These are phyloP conservation scores for Pholis gunnellus DNA, from an alignment of 2,113 vertebrate genomes.

Conservation along the genomic window DNA sequence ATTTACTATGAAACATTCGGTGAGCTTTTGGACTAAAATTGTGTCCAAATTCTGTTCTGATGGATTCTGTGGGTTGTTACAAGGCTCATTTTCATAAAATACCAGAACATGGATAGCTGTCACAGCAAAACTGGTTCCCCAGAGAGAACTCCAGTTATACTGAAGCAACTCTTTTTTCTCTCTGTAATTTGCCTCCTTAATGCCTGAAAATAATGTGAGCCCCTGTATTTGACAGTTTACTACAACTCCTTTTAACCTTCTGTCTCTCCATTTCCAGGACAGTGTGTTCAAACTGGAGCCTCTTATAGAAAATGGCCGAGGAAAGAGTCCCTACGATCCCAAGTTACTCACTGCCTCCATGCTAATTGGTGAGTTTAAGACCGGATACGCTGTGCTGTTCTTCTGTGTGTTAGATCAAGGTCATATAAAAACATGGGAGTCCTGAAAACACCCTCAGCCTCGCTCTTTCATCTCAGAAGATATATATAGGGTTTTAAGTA, in stretches of 20 bases:
- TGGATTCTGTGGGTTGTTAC: not conserved
- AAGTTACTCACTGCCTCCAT: conserved; percentile 95
- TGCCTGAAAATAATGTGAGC: not conserved
- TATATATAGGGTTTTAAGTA: conserved; percentile 39
- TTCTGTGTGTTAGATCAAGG: conserved; percentile 7
- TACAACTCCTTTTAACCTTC: conserved; percentile 1
- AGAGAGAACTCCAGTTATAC: not conserved
- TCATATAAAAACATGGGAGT: conserved; percentile 53
- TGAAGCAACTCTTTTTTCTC: not conserved
- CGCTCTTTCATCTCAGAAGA: conserved; percentile 65
- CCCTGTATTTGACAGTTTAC: not conserved
- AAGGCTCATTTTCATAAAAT: not conserved
- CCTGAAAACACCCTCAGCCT: conserved; percentile 47
- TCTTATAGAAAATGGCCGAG: conserved; percentile 94
- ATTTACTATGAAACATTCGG: not conserved
- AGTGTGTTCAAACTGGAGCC: conserved; percentile 91
- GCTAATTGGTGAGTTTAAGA: conserved; percentile 88
- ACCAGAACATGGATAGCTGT: not conserved
- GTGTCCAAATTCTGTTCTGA: not conserved
- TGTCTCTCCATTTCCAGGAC: conserved; percentile 85
- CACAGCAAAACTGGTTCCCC: not conserved
- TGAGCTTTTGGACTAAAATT: not conserved
- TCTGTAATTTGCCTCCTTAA: not conserved
- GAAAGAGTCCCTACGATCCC: conserved; percentile 98
- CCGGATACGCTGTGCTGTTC: not conserved